phyloP scores from a whole-genome alignment of 1,140 invertebrate species.

The Macrosteles quadrilineatus region DNA sequence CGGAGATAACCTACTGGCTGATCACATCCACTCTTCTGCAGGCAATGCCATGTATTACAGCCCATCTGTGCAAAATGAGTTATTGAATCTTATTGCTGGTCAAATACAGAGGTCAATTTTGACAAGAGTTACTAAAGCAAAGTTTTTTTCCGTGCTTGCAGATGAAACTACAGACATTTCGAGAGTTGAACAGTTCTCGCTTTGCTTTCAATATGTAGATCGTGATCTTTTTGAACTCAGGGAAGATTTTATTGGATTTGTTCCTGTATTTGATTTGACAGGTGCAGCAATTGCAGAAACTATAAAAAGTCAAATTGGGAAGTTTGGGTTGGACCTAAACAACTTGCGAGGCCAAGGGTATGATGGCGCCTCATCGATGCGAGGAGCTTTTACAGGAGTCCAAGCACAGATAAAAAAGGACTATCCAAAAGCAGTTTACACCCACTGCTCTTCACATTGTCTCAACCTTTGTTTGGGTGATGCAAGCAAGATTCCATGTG shows the following conservation, averaged over 20 bases:
- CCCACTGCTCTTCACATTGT: background rate
- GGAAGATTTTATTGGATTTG: background rate
- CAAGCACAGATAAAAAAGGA: background rate
- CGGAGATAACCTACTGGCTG: background rate
- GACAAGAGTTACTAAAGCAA: too few species aligned
- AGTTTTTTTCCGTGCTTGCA: background rate
- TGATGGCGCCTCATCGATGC: background rate
- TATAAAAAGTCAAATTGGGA: background rate
- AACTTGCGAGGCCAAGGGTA: background rate
- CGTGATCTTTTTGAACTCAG: background rate
- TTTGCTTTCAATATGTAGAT: background rate
- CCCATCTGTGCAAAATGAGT: background rate
- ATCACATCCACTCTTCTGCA: background rate
- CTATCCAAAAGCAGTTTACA: background rate
- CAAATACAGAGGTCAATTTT: too few species aligned
- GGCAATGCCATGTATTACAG: background rate
- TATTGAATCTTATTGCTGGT: too few species aligned
- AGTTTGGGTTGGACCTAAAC: slow-evolving; percentile 1
- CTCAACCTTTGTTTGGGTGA: background rate
- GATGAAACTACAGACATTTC: slow-evolving; percentile 1
- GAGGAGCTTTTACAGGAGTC: background rate
- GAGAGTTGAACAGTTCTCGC: background rate
- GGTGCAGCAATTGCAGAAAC: background rate
- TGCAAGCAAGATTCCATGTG: background rate
- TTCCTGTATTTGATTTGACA: background rate